Evolutionary conservation across 1,140 invertebrate genomes (phyloP).

Genomic region (Centruroides sculpturatus): DNA sequence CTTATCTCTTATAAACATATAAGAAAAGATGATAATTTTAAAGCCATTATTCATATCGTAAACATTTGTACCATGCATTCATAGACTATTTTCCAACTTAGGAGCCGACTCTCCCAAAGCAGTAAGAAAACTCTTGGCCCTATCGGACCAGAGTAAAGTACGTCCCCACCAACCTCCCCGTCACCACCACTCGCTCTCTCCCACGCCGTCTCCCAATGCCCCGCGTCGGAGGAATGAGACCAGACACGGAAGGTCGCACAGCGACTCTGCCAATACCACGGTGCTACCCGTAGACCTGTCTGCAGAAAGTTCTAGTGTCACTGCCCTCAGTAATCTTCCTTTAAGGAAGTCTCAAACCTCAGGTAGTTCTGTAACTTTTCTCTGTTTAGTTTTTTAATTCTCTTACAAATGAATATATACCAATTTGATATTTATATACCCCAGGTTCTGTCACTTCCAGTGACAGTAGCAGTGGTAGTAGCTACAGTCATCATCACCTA

Average conservation of each 20-base stretch:
- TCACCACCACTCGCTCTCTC: conserved; percentile 35
- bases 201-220: conserved; percentile 33
- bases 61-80: too few relatives aligned
- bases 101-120: conserved; percentile 86
- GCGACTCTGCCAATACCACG: conserved; percentile 63
- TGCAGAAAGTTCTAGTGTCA: conserved; percentile 87
- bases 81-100: conserved; percentile 25
- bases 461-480: conserved; percentile 28
- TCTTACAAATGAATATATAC: not conserved
- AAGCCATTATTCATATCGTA: too few relatives aligned
- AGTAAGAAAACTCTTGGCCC: conserved; percentile 75
- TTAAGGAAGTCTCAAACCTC: conserved; percentile 68
- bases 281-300: conserved; percentile 68
- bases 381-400: conserved; percentile 2
- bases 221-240: conserved; percentile 31
- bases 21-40: too few relatives aligned
- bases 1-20: too few relatives aligned
- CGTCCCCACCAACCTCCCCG: conserved; percentile 65
- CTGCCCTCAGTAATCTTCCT: conserved; percentile 75
- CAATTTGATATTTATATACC: conserved; percentile 22
- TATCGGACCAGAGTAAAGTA: conserved; percentile 65
- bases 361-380: conserved; percentile 34
- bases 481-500: conserved; percentile 19
- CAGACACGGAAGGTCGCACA: conserved; percentile 60
- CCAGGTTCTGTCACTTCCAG: conserved; percentile 64